Evolutionary conservation across 2,113 vertebrate genomes (phyloP), one percentile per base, ranked within the genome.

Genomic region (Sceloporus tristichus): DNA sequence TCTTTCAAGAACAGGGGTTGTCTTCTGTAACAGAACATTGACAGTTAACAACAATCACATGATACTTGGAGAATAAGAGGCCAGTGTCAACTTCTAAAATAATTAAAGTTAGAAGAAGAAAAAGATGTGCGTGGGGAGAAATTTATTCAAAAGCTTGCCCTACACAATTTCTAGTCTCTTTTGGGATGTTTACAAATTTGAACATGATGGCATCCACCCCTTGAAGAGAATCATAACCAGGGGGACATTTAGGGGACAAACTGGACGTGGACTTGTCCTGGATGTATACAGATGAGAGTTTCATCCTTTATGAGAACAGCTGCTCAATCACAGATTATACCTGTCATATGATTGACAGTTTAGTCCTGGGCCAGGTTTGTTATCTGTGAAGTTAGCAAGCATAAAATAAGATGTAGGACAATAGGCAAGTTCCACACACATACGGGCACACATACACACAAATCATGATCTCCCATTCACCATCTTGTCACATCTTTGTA

Each of bases 181-280:
- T 86, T 92, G 87, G 92, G 75, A 94, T 90, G 86, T 88, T 87
- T 91, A 88, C 82, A 89, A 73, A 86, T 70, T 86, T 18, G 29
- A 23, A 82, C 16, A 56, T 8, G 21, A 27, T 19, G 13, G 77
- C 18, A 68, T 83, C 21, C 11, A 89, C 21, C 48, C 25, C 19
- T 66, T 48, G 53, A 54, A 70, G n/a, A 65, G 62, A 84, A 82
- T 40, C 42, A 82, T 74, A 75, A 76, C 53, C 53, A 76, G 48
- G 65, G 48, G 48, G 42, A 62, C 25, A 70, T 59, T 18, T 53
- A 21, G 29, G 53, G 27, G 34, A 78, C 27, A 78, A 68, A 21
- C 29, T 70, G 54, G 19, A 25, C 42, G n/a, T 75, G n/a, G 80
- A 53, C 62, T 23, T 34, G 5, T 68, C 65, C 27, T 74, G 48